Base-by-base conservation (phyloP, 2,113 vertebrate species). In the Festucalex cinctus region DNA sequence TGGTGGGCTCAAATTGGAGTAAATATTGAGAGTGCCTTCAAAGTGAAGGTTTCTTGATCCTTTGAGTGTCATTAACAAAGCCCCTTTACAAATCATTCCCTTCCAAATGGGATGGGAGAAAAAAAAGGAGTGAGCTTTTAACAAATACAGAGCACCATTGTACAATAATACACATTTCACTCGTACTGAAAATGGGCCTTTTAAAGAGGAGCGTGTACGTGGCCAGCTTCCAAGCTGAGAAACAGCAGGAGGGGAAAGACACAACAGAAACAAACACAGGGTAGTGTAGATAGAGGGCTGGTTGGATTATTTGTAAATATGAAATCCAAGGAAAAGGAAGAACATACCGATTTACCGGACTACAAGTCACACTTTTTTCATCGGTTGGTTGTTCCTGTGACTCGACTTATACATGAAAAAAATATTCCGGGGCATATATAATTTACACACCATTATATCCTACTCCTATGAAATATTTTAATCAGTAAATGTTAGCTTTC, bases 1-100 rank as follows among this genome's bases (percentile, higher is more conserved):
- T 65, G 62, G 63, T 61, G 66, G 65, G 63, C 66, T 77, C 62
- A 44, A 74, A 82, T 28, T 58, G 2, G 1, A 57, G 5, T 26
- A 16, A 28, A 6, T 57, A 57, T 17, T 67, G 83, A 81, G 86
- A 86, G 78, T 74, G 54, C 69, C 41, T 37, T 61, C 65, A 70
- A 69, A 85, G 73, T 76, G 57, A 61, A 75, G 54, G 46, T 81
- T 83, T 83, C 72, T 84, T 83, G 75, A 82, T 81, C 62, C 75
- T 64, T 44, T 72, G 75, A 81, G 84, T 84, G 41, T 71, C 86
- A 85, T 91, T 92, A 87, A 88, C 79, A 61, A 82, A 86, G 88
- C 74, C 76, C 76, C 67, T 69, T 61, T 41, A 54, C 70, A 85
- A 65, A 28, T 73, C 59, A 72, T 36, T 74, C 66, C 63, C 44